phyloP scores from a whole-genome alignment of 2,888 invertebrate genomes.

The Leucophora obtusa region DNA sequence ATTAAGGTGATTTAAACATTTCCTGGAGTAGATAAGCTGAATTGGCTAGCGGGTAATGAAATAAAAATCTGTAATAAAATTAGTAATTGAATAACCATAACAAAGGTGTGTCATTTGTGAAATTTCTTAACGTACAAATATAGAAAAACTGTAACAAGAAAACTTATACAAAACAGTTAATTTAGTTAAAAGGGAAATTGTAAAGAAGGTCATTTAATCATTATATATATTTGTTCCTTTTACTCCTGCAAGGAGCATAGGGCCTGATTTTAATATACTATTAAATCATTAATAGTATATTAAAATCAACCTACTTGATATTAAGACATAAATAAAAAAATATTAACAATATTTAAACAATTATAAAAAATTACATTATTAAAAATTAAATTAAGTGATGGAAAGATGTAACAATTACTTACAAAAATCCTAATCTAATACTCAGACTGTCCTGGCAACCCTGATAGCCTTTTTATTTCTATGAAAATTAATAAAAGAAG shows the following conservation, averaged over 20 bases:
- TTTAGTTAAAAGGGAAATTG: neutral
- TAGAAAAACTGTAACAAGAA: neutral
- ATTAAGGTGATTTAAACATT: slow-evolving; percentile 66
- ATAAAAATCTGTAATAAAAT: slow-evolving; percentile 33
- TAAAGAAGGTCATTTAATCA: neutral
- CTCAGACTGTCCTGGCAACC: no score
- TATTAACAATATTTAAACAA: no score
- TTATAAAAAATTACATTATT: no score
- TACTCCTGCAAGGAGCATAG: no score
- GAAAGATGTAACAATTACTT: no score
- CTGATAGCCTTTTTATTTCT: no score
- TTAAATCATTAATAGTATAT: neutral
- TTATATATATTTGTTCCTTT: no score
- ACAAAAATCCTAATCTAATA: no score
- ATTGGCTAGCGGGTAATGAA: slow-evolving; percentile 39
- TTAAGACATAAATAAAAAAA: neutral
- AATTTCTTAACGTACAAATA: neutral
- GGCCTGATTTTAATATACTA: no score
- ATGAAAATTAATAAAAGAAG: no score
- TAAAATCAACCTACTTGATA: neutral
- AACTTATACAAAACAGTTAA: neutral
- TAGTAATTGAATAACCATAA: slow-evolving; percentile 46
- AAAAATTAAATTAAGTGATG: no score
- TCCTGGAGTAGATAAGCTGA: slow-evolving; percentile 73
- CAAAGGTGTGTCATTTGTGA: slow-evolving; percentile 43